Evolutionary conservation across 2,797 vertebrate genomes (phyloP).

Genomic region (Myoxocephalus aenaeus): DNA sequence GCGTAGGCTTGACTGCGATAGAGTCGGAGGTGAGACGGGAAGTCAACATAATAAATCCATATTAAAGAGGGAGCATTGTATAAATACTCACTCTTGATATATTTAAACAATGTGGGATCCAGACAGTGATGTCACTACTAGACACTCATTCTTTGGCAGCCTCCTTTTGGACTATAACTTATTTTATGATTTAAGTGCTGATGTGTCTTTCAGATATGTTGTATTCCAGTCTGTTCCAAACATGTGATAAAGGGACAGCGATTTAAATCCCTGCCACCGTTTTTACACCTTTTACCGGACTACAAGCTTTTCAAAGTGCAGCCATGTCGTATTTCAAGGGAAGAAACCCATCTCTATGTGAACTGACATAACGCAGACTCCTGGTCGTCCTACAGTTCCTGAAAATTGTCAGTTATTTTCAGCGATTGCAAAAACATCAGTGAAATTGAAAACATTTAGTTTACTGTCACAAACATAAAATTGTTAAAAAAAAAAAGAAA

Average conservation of each 20-base stretch:
- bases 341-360: background rate
- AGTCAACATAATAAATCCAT: conserved; percentile 52
- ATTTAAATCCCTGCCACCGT: conserved; percentile 1
- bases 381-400: background rate
- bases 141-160: conserved; percentile 44
- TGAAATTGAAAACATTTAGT: too few species aligned
- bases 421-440: conserved; percentile 6
- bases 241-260: background rate
- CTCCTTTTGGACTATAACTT: conserved; percentile 24
- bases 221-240: conserved; percentile 12
- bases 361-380: background rate
- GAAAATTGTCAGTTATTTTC: conserved; percentile 7
- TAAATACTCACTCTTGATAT: conserved; percentile 54
- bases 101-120: conserved; percentile 47
- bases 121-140: conserved; percentile 44
- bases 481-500: background rate
- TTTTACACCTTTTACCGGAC: conserved; percentile 18
- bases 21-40: conserved; percentile 32
- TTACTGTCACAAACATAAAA: too few species aligned
- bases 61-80: conserved; percentile 38
- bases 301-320: background rate
- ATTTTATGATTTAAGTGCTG: conserved; percentile 33
- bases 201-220: conserved; percentile 39
- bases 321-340: background rate
- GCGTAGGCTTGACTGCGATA: conserved; percentile 2